Conservation (phyloP, 1,140 invertebrate species). For the Zaprionus vittiger region DNA sequence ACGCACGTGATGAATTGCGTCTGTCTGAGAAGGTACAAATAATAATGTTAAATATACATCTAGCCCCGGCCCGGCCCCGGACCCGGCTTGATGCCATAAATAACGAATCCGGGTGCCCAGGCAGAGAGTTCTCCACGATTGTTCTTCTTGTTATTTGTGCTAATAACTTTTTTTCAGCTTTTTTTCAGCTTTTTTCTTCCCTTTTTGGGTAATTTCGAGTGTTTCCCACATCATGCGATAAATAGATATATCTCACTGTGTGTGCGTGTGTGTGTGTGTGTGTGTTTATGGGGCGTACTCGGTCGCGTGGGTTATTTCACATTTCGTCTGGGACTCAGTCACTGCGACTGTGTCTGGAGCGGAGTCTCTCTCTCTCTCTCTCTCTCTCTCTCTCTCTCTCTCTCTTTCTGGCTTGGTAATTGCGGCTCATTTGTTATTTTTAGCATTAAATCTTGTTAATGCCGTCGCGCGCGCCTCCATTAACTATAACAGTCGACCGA, state of each 20-base stretch:
- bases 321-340: conserved; percentile 20
- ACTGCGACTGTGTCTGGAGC: conserved; percentile 11
- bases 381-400: not conserved
- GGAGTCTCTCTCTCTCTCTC: not conserved
- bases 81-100: conserved; percentile 59
- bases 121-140: conserved; percentile 41
- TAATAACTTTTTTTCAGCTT: conserved; percentile 54
- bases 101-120: conserved; percentile 74
- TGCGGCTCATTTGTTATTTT: conserved; percentile 79
- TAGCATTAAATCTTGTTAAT: conserved; percentile 61
- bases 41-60: conserved; percentile 55
- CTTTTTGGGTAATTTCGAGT: conserved; percentile 70
- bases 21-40: conserved; percentile 43
- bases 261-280: not conserved
- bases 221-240: conserved; percentile 69
- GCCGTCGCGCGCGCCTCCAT: conserved; percentile 49
- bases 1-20: conserved; percentile 77
- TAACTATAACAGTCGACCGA: conserved; percentile 49
- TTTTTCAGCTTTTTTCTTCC: conserved; percentile 42
- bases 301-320: conserved; percentile 75
- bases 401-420: conserved; percentile 47
- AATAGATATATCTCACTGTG: conserved; percentile 15
- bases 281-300: conserved; percentile 61
- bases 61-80: conserved; percentile 8
- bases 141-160: conserved; percentile 54